phyloP scores from a whole-genome alignment of 2,113 vertebrate species.

The Natator depressus region DNA sequence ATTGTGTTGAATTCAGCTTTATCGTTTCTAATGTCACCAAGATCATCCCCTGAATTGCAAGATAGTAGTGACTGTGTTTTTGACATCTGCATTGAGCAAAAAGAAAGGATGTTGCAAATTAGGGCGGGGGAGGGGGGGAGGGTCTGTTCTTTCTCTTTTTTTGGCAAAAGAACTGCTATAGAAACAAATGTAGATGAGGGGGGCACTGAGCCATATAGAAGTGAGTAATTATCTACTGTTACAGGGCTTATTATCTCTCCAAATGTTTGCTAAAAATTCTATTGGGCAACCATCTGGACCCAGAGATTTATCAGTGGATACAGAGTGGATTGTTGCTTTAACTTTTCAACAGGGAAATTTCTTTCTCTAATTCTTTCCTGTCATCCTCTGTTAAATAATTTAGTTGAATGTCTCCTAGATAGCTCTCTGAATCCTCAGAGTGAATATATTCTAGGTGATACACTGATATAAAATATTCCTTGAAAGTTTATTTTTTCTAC shows the following conservation, averaged over 20 bases:
- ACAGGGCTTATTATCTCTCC: slow-evolving; percentile 85
- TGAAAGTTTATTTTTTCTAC: slow-evolving; percentile 63
- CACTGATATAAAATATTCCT: slow-evolving; percentile 71
- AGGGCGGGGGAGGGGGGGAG: background rate
- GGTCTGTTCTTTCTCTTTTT: slow-evolving; percentile 28
- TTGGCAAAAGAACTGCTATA: slow-evolving; percentile 70
- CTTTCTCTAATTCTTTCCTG: slow-evolving; percentile 78
- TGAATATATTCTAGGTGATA: slow-evolving; percentile 69
- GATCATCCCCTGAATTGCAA: background rate
- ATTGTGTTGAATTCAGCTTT: background rate
- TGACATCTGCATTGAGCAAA: slow-evolving; percentile 25
- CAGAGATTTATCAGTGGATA: slow-evolving; percentile 78
- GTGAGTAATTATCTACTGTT: slow-evolving; percentile 84
- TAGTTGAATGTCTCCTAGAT: slow-evolving; percentile 72
- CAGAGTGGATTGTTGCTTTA: slow-evolving; percentile 71
- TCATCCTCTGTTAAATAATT: slow-evolving; percentile 80
- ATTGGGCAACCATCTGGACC: slow-evolving; percentile 85
- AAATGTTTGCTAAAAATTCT: slow-evolving; percentile 87
- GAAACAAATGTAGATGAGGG: slow-evolving; percentile 79
- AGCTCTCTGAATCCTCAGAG: slow-evolving; percentile 65
- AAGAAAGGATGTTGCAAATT: background rate
- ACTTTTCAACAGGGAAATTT: slow-evolving; percentile 71
- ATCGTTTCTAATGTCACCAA: background rate
- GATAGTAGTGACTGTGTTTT: slow-evolving; percentile 12
- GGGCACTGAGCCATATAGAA: slow-evolving; percentile 82